Percentiles rank a stretch among this genome's conserved stretches.
Conservation (phyloP, 2,797 vertebrate species). For the Chelon auratus region DNA sequence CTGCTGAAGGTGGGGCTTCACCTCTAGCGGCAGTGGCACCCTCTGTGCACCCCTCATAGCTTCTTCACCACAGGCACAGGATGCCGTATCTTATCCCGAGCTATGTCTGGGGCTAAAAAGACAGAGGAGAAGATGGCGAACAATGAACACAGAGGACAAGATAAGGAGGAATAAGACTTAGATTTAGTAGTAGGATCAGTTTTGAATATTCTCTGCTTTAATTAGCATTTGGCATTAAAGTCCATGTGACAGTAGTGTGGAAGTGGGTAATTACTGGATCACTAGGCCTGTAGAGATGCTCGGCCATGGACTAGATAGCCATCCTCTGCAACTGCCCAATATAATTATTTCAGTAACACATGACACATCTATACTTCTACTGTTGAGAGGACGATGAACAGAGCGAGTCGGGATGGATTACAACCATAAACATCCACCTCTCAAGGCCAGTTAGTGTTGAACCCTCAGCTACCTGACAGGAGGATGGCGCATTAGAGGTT, state of each 20-base stretch:
- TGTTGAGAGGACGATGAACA: constrained; percentile 46
- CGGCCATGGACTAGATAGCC: constrained; percentile 46
- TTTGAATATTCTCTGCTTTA: constrained; percentile 29
- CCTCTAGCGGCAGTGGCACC: constrained; percentile 55
- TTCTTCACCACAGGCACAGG: constrained; percentile 70
- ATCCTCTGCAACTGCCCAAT: constrained; percentile 45
- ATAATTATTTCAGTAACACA: constrained; percentile 48
- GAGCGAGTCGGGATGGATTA: constrained; percentile 69
- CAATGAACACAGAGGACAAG: constrained; percentile 6
- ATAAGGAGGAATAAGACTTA: neutral
- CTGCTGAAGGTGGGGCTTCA: constrained; percentile 65
- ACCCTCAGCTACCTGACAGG: constrained; percentile 53
- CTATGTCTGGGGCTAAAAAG: constrained; percentile 37
- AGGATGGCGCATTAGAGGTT: constrained; percentile 45
- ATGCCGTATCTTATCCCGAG: constrained; percentile 59
- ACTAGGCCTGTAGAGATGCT: constrained; percentile 48
- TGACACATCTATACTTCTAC: constrained; percentile 45
- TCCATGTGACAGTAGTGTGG: constrained; percentile 45
- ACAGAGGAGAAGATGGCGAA: constrained; percentile 16
- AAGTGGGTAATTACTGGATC: constrained; percentile 54
- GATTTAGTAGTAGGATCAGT: constrained; percentile 4
- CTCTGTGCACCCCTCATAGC: constrained; percentile 46
- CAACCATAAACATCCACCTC: constrained; percentile 64
- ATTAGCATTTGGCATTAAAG: constrained; percentile 54
- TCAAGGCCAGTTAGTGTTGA: constrained; percentile 66